phyloP scores from a whole-genome alignment of 92 coral and sea anemone species.

The Scolanthus callimorphus region DNA sequence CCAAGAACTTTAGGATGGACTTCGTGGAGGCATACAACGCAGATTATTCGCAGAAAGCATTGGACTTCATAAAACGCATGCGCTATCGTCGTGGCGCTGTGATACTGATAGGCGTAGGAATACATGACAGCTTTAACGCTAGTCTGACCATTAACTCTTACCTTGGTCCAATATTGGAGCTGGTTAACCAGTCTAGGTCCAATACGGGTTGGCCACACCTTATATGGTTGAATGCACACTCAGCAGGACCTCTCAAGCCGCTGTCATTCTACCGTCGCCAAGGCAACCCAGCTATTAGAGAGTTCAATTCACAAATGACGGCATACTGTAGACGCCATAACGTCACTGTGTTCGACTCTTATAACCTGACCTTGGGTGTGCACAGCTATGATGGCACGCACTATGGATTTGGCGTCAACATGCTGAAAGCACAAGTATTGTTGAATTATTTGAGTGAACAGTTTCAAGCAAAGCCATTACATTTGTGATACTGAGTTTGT shows the following conservation, averaged over 20 bases:
- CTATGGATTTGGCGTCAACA: conserved; percentile 79
- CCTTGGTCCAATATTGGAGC: conserved; percentile 55
- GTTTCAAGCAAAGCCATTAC: too few species aligned
- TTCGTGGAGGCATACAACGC: conserved; percentile 74
- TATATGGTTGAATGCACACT: conserved; percentile 75
- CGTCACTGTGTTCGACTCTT: conserved; percentile 59
- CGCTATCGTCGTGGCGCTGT: conserved; percentile 53
- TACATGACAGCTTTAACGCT: conserved; percentile 70
- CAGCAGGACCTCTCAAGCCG: conserved; percentile 86
- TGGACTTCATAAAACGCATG: conserved; percentile 33
- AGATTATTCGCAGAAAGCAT: conserved; percentile 41
- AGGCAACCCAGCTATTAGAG: conserved; percentile 56
- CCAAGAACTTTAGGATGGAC: conserved; percentile 27
- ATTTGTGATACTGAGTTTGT: too few species aligned
- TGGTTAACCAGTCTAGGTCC: conserved; percentile 25
- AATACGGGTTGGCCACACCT: conserved; percentile 79
- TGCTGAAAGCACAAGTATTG: conserved; percentile 69
- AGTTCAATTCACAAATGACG: conserved; percentile 36
- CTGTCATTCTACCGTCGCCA: conserved; percentile 48
- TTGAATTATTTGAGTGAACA: conserved; percentile 58
- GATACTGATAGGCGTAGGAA: conserved; percentile 66
- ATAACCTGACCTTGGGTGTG: conserved; percentile 57
- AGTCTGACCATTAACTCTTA: conserved; percentile 43
- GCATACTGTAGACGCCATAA: conserved; percentile 48
- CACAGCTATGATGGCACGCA: conserved; percentile 88